Conservation (phyloP, 1,140 invertebrate species). For the Macrotrachela quadricornifera region DNA sequence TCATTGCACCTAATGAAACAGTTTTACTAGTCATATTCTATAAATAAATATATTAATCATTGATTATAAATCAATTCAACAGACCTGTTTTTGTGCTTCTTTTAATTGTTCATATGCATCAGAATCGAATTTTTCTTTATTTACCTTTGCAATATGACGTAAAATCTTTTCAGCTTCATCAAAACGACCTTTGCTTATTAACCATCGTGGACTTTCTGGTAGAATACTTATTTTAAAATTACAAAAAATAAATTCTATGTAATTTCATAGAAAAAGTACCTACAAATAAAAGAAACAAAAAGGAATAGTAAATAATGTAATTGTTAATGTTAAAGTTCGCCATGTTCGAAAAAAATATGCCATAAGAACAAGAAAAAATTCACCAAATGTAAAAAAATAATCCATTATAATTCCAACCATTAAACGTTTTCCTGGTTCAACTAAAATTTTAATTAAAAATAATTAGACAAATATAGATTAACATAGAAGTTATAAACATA, state of each 20-base stretch:
- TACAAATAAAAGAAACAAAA: conserved; percentile 7
- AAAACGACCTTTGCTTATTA: conserved; percentile 14
- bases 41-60: too few relatives aligned
- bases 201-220: conserved; percentile 21
- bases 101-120: background rate
- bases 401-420: conserved; percentile 5
- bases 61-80: too few relatives aligned
- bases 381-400: conserved; percentile 7
- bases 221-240: conserved; percentile 11
- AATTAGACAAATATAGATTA: too few relatives aligned
- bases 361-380: conserved; percentile 1
- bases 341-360: background rate
- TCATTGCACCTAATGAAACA: too few relatives aligned
- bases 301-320: conserved; percentile 1
- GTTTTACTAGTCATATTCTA: too few relatives aligned
- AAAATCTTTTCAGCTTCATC: conserved; percentile 16
- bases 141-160: conserved; percentile 13
- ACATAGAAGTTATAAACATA: background rate
- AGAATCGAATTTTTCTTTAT: conserved; percentile 10
- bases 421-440: background rate
- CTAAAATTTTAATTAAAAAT: too few relatives aligned
- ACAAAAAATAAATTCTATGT: background rate
- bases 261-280: background rate
- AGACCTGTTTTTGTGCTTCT: too few relatives aligned
- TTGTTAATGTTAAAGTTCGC: background rate